These are phyloP conservation scores for Leptatherina wallacei DNA, from an alignment of 2,797 vertebrate species.

Conservation along the genomic window DNA sequence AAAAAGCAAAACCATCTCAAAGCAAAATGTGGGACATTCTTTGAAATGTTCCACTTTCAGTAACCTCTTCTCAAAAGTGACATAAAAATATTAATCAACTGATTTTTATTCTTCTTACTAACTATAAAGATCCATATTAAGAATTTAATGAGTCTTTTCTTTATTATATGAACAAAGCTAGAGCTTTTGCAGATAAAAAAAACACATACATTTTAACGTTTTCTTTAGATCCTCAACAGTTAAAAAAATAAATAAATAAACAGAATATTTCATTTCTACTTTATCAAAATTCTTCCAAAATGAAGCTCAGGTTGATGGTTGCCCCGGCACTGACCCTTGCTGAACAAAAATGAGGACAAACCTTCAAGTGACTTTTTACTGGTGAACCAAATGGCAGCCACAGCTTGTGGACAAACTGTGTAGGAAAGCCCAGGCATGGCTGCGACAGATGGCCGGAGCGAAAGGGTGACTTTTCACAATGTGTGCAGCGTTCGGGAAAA, in stretches of 20 bases:
- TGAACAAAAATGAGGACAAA: conserved; percentile 64
- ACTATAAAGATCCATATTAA: background rate
- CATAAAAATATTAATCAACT: background rate
- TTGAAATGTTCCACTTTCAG: background rate
- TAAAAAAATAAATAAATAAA: background rate
- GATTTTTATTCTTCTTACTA: too few species aligned
- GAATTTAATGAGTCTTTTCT: background rate
- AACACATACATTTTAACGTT: too few species aligned
- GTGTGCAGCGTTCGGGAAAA: conserved; percentile 45
- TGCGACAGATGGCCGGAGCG: conserved; percentile 72
- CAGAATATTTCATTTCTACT: background rate
- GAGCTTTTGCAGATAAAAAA: too few species aligned
- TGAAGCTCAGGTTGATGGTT: conserved; percentile 16
- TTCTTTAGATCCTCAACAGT: background rate
- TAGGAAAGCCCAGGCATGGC: conserved; percentile 59
- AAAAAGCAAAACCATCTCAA: background rate
- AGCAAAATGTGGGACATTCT: background rate
- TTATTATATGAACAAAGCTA: background rate
- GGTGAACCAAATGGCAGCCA: conserved; percentile 67
- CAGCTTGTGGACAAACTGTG: conserved; percentile 76
- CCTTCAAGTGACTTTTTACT: conserved; percentile 57
- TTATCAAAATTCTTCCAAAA: conserved; percentile 10
- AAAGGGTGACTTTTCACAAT: conserved; percentile 64
- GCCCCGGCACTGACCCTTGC: conserved; percentile 51
- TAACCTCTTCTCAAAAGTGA: background rate